phyloP scores from a whole-genome alignment of 2,113 vertebrate species.

The Ornithorhynchus anatinus region DNA sequence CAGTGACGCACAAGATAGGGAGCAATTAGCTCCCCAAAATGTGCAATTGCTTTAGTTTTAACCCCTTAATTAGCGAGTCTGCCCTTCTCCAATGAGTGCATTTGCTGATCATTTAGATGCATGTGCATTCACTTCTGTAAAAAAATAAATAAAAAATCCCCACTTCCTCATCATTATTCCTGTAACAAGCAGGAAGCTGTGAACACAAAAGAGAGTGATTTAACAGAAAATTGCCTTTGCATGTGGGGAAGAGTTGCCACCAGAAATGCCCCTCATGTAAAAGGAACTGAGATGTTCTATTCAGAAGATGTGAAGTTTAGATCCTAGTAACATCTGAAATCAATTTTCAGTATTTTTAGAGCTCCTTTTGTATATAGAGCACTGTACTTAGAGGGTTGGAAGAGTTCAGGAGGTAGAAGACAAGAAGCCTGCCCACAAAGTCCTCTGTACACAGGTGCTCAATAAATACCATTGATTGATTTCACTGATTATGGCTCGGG shows the following conservation, averaged over 20 bases:
- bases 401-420: too few species aligned
- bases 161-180: constrained; percentile 13
- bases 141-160: not conserved
- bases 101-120: constrained; percentile 24
- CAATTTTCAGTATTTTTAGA: too few species aligned
- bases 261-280: fast-evolving
- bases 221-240: not conserved
- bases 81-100: not conserved
- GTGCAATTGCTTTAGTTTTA: constrained; percentile 1
- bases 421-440: too few species aligned
- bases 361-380: too few species aligned
- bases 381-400: too few species aligned
- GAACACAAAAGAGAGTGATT: constrained; percentile 39
- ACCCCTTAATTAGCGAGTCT: constrained; percentile 31
- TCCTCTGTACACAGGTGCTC: too few species aligned
- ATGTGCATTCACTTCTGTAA: not conserved
- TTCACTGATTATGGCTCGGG: too few species aligned
- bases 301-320: too few species aligned
- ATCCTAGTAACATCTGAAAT: too few species aligned
- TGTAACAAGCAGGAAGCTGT: constrained; percentile 4
- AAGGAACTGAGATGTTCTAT: not conserved
- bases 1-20: constrained; percentile 14
- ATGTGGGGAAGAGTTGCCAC: too few species aligned
- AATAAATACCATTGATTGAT: too few species aligned
- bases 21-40: constrained; percentile 33